Evolutionary conservation across 2,113 vertebrate species (phyloP).

Genomic region (Nycticorax nycticorax): DNA sequence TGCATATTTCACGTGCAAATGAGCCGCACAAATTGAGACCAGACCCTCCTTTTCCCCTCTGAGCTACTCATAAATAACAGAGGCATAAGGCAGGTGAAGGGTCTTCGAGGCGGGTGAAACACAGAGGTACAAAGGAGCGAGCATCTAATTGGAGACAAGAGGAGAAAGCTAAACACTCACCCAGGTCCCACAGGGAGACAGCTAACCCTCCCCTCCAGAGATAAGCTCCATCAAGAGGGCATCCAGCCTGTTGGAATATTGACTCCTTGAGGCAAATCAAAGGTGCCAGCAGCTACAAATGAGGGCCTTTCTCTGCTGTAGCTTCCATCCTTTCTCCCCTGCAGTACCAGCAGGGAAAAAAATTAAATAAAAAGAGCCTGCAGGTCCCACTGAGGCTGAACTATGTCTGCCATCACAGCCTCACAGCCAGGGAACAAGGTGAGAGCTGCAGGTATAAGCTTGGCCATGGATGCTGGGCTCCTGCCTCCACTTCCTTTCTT

Average conservation of each 20-base stretch:
- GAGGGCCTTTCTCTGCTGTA: background rate
- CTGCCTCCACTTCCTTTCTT: slow-evolving; percentile 1
- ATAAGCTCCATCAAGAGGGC: background rate
- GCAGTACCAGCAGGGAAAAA: background rate
- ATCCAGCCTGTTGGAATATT: background rate
- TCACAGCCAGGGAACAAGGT: background rate
- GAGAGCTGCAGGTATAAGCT: background rate
- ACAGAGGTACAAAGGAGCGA: background rate
- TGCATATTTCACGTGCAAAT: slow-evolving; percentile 2
- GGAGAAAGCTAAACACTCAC: background rate
- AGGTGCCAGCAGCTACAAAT: background rate
- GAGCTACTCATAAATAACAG: background rate
- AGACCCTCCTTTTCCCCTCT: background rate
- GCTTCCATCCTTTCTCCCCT: background rate
- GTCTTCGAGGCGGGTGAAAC: background rate
- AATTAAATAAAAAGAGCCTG: background rate
- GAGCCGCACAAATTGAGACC: background rate
- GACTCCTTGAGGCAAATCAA: background rate
- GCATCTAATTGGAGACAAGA: background rate
- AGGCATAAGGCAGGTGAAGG: background rate
- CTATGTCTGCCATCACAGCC: background rate
- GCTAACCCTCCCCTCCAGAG: background rate
- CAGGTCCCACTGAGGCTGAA: background rate
- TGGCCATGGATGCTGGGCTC: background rate
- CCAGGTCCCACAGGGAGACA: background rate